Conservation (phyloP, 2,797 vertebrate species). For the Sarcoramphus papa region DNA sequence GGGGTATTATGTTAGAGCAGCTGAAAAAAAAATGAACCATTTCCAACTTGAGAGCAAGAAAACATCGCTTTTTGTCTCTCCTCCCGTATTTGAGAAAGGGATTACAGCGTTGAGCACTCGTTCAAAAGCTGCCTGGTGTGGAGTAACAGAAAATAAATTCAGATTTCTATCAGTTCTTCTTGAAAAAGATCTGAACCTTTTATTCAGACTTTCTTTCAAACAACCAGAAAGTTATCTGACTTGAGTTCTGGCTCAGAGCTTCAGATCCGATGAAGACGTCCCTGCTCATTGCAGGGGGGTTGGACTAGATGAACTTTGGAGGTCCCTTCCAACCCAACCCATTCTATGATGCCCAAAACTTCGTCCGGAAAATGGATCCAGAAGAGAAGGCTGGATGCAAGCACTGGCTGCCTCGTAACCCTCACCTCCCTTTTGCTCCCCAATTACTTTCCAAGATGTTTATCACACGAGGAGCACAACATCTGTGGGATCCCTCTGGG, state of each 20-base stretch:
- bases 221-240: not conserved
- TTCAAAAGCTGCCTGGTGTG: not conserved
- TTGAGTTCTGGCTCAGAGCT: rapidly evolving
- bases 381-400: not conserved
- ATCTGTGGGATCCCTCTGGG: not conserved
- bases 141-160: not conserved
- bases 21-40: not conserved
- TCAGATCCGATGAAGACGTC: not conserved
- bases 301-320: not conserved
- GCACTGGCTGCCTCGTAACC: not conserved
- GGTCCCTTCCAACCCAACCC: not conserved
- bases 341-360: not conserved
- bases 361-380: not conserved
- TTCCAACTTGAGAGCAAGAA: not conserved
- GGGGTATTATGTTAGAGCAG: not conserved
- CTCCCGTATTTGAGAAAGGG: not conserved
- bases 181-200: not conserved
- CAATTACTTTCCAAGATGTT: not conserved
- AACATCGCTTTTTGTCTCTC: not conserved
- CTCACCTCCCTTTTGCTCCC: not conserved
- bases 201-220: not conserved
- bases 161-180: not conserved
- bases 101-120: rapidly evolving
- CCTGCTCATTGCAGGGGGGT: not conserved
- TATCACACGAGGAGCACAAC: not conserved